These are phyloP conservation scores for Limnephilus lunatus DNA, from an alignment of 2,888 invertebrate species.

Conservation along the genomic window DNA sequence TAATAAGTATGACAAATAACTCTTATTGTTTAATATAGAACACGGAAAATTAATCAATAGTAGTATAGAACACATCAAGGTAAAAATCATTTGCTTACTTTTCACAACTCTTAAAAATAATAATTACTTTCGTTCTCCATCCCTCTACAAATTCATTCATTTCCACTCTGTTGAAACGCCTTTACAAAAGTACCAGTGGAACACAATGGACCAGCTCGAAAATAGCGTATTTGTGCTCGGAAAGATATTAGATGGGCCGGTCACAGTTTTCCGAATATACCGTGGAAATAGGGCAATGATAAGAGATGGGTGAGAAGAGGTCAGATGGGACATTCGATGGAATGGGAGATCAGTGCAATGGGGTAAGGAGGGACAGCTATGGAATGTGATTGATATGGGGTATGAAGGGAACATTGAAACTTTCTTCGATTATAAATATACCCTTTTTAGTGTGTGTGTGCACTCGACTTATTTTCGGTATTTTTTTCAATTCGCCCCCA, in stretches of 20 bases:
- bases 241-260: not conserved
- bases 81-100: not conserved
- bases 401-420: not conserved
- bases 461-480: not conserved
- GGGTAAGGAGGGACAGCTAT: not conserved
- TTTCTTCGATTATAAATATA: not conserved
- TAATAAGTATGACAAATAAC: no score
- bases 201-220: conserved; percentile 3
- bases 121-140: not conserved
- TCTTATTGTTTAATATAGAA: no score
- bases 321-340: not conserved
- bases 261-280: not conserved
- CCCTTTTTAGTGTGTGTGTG: not conserved
- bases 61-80: no score
- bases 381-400: conserved; percentile 32
- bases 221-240: conserved; percentile 5
- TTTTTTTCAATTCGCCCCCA: not conserved
- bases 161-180: not conserved
- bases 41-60: no score
- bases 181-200: not conserved
- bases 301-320: conserved; percentile 10
- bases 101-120: not conserved
- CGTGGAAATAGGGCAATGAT: not conserved
- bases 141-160: not conserved
- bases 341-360: conserved; percentile 12